Evolutionary conservation across 1,140 invertebrate genomes (phyloP).

Genomic region (Drosophila tropicalis): DNA sequence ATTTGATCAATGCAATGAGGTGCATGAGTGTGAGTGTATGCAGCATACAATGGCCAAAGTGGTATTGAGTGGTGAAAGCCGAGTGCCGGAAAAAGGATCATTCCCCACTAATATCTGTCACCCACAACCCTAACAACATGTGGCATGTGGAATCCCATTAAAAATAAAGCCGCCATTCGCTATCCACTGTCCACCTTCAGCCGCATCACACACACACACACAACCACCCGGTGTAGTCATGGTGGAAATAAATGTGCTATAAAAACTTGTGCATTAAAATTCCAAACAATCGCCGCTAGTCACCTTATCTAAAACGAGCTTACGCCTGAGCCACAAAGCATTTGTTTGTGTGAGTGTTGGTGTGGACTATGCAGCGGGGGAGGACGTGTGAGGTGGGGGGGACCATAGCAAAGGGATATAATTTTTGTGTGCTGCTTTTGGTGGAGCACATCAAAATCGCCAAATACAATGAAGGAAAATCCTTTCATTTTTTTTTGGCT

Average conservation of each 20-base stretch:
- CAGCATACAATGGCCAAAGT: no score
- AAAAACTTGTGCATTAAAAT: conserved; percentile 71
- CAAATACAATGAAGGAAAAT: conserved; percentile 46
- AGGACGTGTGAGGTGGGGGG: neutral
- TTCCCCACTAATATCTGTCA: conserved; percentile 12
- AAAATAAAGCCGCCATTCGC: conserved; percentile 9
- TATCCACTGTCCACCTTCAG: neutral
- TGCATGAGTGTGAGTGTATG: no score
- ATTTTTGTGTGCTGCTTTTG: conserved; percentile 23
- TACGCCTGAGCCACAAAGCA: conserved; percentile 17
- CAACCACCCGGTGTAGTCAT: conserved; percentile 4
- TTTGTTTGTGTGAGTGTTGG: neutral
- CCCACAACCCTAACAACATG: conserved; percentile 5
- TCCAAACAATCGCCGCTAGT: conserved; percentile 74
- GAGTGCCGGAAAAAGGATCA: conserved; percentile 1
- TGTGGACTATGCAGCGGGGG: neutral
- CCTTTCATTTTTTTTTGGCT: conserved; percentile 14
- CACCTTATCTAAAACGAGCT: conserved; percentile 75
- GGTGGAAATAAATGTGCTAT: conserved; percentile 38
- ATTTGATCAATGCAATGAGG: no score
- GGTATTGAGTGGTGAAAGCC: neutral
- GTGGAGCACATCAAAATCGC: conserved; percentile 38
- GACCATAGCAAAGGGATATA: conserved; percentile 26
- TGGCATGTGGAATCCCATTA: conserved; percentile 9
- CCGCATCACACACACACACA: neutral